Evolutionary conservation across 1,140 invertebrate species (phyloP).

Genomic region (Magallana ariakensis): DNA sequence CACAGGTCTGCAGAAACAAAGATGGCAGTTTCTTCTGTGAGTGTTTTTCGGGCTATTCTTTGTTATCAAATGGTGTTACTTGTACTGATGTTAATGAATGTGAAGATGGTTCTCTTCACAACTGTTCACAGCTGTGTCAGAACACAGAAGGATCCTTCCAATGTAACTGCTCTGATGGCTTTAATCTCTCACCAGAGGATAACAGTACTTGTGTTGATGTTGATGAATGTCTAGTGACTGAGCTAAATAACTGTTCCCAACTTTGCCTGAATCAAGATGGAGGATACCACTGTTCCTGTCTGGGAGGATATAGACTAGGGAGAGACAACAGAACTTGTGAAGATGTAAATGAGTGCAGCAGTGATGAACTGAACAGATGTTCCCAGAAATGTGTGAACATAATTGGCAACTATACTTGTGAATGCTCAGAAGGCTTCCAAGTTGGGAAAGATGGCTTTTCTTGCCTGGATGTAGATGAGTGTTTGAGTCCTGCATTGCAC

Average conservation of each 20-base stretch:
- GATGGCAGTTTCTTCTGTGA: conserved; percentile 30
- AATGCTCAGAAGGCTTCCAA: neutral
- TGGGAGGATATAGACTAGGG: neutral
- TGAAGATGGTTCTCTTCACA: neutral
- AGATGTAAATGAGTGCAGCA: conserved; percentile 1
- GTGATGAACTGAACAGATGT: neutral
- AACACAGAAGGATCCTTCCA: neutral
- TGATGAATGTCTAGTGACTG: neutral
- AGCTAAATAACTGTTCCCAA: conserved; percentile 7
- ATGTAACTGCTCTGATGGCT: neutral
- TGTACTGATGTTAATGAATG: conserved; percentile 36
- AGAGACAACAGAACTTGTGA: neutral
- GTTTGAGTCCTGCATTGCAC: neutral
- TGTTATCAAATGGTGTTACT: neutral
- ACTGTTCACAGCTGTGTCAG: neutral
- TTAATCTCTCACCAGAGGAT: neutral
- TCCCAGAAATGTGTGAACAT: neutral
- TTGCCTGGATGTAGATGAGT: conserved; percentile 23
- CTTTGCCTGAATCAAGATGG: neutral
- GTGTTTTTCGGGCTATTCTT: neutral
- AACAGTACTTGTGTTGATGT: conserved; percentile 25
- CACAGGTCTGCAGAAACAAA: conserved; percentile 7
- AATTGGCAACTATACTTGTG: conserved; percentile 1
- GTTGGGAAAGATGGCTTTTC: neutral
- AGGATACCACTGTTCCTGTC: neutral